Conservation (phyloP, 2,888 invertebrate species). For the Drosophila phalerata region DNA sequence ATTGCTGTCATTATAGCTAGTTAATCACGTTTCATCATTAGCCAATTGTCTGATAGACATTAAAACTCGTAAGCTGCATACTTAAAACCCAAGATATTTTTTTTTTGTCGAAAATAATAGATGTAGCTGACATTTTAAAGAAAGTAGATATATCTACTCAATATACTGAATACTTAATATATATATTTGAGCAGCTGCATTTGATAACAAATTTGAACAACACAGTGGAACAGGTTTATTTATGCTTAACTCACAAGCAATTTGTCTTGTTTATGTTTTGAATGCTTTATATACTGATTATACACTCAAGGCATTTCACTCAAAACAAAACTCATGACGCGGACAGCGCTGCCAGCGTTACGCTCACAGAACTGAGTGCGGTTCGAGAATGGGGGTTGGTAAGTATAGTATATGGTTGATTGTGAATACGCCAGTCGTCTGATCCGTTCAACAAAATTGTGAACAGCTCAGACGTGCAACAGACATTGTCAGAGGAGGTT, state of each 20-base stretch:
- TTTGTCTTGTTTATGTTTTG: neutral
- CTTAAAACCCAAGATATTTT: too few relatives aligned
- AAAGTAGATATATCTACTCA: too few relatives aligned
- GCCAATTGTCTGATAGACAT: neutral
- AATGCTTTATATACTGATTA: neutral
- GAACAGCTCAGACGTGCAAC: constrained; percentile 70
- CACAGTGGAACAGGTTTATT: constrained; percentile 44
- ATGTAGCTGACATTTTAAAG: too few relatives aligned
- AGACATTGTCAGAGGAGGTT: constrained; percentile 64
- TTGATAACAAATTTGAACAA: too few relatives aligned
- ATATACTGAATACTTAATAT: too few relatives aligned
- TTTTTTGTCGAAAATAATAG: too few relatives aligned
- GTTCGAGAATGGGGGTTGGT: constrained; percentile 14
- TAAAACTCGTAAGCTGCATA: neutral
- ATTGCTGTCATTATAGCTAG: neutral
- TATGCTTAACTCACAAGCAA: constrained; percentile 15
- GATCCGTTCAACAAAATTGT: constrained; percentile 24
- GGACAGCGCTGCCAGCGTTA: constrained; percentile 30
- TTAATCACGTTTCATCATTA: constrained; percentile 1
- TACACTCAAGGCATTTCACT: constrained; percentile 24
- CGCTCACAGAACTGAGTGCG: constrained; percentile 27
- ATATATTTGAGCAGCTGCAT: too few relatives aligned
- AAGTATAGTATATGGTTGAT: constrained; percentile 4
- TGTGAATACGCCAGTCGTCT: constrained; percentile 17
- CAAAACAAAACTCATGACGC: constrained; percentile 41